Evolutionary conservation across 2,888 invertebrate genomes (phyloP).

Genomic region (Chaetogeoica ovagalla): DNA sequence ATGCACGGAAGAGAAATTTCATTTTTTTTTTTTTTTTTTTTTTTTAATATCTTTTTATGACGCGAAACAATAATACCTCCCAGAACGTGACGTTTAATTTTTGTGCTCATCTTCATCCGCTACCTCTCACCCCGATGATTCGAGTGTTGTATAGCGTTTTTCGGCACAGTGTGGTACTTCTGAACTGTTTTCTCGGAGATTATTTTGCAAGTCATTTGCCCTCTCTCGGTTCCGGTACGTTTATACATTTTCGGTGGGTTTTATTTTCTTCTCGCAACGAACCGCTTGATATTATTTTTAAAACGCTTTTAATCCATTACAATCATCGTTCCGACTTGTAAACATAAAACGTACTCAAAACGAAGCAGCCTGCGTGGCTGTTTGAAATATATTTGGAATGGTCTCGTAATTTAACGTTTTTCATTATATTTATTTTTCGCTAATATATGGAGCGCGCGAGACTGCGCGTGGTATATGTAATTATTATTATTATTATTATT

Average conservation of each 20-base stretch:
- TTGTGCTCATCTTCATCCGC: too few species aligned
- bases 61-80: too few species aligned
- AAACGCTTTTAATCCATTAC: constrained; percentile 9
- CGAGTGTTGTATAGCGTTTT: too few species aligned
- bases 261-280: neutral
- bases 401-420: neutral
- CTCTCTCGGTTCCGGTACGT: neutral
- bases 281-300: constrained; percentile 10
- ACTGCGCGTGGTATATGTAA: too few species aligned
- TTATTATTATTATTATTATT: too few species aligned
- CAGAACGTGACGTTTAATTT: too few species aligned
- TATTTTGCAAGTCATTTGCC: constrained; percentile 3
- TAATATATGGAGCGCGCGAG: neutral
- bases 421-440: neutral
- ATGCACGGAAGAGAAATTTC: too few species aligned
- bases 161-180: neutral
- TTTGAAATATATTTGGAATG: neutral
- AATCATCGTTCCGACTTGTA: constrained; percentile 20
- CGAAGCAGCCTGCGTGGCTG: neutral
- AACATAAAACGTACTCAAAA: neutral
- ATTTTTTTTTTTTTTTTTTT: too few species aligned
- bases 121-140: too few species aligned
- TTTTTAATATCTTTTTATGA: too few species aligned
- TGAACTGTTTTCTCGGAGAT: neutral
- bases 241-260: neutral